These are phyloP conservation scores for Scartelaos histophorus DNA, from an alignment of 2,113 vertebrate genomes.

Conservation along the genomic window DNA sequence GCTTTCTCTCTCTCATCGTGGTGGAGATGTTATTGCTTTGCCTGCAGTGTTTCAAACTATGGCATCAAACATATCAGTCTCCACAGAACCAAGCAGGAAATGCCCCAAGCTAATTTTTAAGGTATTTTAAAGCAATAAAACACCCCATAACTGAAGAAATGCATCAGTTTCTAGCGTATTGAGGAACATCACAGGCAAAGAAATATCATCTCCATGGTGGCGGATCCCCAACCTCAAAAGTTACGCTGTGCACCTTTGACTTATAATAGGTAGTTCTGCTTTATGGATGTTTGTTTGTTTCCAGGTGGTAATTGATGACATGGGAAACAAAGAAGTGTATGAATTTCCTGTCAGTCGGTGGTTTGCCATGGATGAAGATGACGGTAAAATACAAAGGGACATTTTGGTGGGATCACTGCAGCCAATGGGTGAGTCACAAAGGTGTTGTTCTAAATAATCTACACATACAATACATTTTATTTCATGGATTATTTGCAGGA, in stretches of 20 bases:
- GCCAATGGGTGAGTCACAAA: conserved; percentile 83
- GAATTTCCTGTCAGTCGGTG: conserved; percentile 90
- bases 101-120: too few relatives aligned
- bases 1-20: too few relatives aligned
- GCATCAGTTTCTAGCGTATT: too few relatives aligned
- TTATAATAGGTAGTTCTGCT: neutral
- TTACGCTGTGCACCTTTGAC: neutral
- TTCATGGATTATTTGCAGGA: conserved; percentile 67
- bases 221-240: neutral
- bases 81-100: too few relatives aligned
- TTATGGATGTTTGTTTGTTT: neutral
- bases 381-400: conserved; percentile 96
- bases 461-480: neutral
- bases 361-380: conserved; percentile 92
- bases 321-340: conserved; percentile 92
- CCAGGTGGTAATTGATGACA: conserved; percentile 91
- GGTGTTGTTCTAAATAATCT: neutral
- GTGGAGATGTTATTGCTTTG: too few relatives aligned
- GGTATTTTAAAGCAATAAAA: too few relatives aligned
- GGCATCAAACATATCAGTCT: too few relatives aligned
- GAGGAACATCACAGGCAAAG: too few relatives aligned
- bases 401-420: conserved; percentile 88
- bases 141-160: too few relatives aligned
- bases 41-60: too few relatives aligned
- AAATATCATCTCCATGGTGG: too few relatives aligned